A percentile compares a stretch with the other conserved stretches of the same genome.
These are phyloP conservation scores for Caenorhabditis japonica DNA, from an alignment of 2,888 invertebrate species.

Conservation along the genomic window DNA sequence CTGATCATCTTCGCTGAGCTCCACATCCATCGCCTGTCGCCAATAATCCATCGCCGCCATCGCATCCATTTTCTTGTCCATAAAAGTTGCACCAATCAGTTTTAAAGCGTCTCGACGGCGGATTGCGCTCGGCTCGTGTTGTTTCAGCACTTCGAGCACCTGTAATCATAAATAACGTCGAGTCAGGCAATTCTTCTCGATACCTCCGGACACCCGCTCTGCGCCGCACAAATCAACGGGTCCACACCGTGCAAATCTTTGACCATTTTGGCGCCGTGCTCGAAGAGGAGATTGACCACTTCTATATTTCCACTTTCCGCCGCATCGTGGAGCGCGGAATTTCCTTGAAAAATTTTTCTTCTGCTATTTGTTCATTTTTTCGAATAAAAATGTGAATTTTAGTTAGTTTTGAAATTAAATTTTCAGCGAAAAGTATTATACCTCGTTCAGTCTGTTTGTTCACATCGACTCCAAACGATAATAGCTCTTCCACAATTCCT, in stretches of 20 bases:
- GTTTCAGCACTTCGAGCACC: slow-evolving; percentile 49
- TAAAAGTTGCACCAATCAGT: slow-evolving; percentile 59
- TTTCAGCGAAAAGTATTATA: no score
- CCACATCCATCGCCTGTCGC: slow-evolving; percentile 52
- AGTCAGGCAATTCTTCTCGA: background rate
- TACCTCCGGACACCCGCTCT: slow-evolving; percentile 81
- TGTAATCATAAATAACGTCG: slow-evolving; percentile 2
- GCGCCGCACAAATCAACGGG: slow-evolving; percentile 89
- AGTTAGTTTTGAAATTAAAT: no score
- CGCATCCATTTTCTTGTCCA: slow-evolving; percentile 67
- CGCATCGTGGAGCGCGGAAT: slow-evolving; percentile 97
- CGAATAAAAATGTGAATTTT: no score
- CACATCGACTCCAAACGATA: slow-evolving; percentile 47
- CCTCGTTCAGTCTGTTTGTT: slow-evolving; percentile 65
- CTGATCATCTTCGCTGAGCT: slow-evolving; percentile 30
- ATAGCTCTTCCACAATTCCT: slow-evolving; percentile 38
- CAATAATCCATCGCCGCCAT: slow-evolving; percentile 82
- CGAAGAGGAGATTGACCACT: slow-evolving; percentile 89
- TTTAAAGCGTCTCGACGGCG: slow-evolving; percentile 61
- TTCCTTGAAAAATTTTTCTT: no score
- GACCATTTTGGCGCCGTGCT: slow-evolving; percentile 91
- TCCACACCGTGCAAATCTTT: slow-evolving; percentile 85
- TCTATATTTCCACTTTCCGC: slow-evolving; percentile 94
- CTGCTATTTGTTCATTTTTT: no score
- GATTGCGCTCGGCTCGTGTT: slow-evolving; percentile 13